These are phyloP conservation scores for Salvator merianae DNA, from an alignment of 2,113 vertebrate species.

Conservation along the genomic window DNA sequence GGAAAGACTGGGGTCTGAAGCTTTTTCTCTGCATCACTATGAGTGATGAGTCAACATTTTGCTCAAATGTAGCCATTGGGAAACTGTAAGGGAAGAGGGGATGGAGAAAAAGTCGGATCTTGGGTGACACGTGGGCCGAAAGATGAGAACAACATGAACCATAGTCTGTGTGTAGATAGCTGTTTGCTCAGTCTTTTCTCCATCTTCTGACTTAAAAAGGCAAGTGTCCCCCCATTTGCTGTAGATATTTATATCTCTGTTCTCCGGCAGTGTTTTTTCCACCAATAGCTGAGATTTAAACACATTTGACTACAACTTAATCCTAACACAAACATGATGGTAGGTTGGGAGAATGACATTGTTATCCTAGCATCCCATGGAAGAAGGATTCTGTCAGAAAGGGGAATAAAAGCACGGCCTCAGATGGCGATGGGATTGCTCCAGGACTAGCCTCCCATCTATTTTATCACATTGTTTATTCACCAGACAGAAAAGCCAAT, in stretches of 20 bases:
- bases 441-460: constrained; percentile 14
- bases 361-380: constrained; percentile 13
- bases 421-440: background rate
- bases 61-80: no score
- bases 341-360: background rate
- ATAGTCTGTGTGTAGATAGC: no score
- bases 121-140: no score
- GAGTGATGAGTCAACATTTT: no score
- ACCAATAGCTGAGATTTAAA: background rate
- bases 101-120: no score
- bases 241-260: background rate
- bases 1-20: no score
- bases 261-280: background rate
- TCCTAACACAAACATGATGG: background rate
- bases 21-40: no score
- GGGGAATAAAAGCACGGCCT: constrained; percentile 23
- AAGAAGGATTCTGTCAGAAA: constrained; percentile 4
- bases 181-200: background rate
- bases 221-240: background rate
- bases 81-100: background rate
- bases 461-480: constrained; percentile 38
- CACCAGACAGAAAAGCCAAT: constrained; percentile 35
- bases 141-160: no score
- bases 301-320: constrained; percentile 3
- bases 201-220: background rate